A percentile compares a stretch with the other conserved stretches of the same genome.
Evolutionary conservation across 2,888 invertebrate species (phyloP).

Genomic region (Drosophila mayaguana): DNA sequence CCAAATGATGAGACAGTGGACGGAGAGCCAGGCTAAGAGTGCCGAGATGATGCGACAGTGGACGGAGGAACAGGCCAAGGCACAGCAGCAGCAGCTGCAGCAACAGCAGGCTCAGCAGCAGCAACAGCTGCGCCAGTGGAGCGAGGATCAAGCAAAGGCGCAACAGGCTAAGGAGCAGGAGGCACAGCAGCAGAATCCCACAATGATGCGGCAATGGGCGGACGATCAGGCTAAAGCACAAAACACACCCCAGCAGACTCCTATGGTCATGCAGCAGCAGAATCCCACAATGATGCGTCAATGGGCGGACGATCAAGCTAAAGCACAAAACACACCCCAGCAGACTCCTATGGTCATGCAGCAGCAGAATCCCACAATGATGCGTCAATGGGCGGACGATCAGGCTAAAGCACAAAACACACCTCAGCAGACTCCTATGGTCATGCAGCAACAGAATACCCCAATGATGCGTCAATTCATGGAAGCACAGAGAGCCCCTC

Average conservation of each 20-base stretch:
- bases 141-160: conserved; percentile 4
- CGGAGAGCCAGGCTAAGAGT: not conserved
- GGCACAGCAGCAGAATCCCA: conserved; percentile 16
- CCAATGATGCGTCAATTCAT: conserved; percentile 19
- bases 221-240: conserved; percentile 18
- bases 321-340: conserved; percentile 7
- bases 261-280: too few species aligned
- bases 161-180: not conserved
- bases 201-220: conserved; percentile 29
- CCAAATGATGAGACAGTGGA: not conserved
- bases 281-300: conserved; percentile 25
- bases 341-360: too few species aligned
- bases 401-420: conserved; percentile 14
- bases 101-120: not conserved
- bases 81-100: not conserved
- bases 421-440: not conserved
- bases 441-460: conserved; percentile 9
- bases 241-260: not conserved
- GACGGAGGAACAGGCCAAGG: conserved; percentile 16
- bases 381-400: conserved; percentile 25
- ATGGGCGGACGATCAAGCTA: conserved; percentile 15
- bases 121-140: conserved; percentile 19
- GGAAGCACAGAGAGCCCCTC: not conserved
- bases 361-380: conserved; percentile 8
- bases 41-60: conserved; percentile 18